Conservation (phyloP, 2,888 invertebrate genomes). For the Hypena proboscidalis region DNA sequence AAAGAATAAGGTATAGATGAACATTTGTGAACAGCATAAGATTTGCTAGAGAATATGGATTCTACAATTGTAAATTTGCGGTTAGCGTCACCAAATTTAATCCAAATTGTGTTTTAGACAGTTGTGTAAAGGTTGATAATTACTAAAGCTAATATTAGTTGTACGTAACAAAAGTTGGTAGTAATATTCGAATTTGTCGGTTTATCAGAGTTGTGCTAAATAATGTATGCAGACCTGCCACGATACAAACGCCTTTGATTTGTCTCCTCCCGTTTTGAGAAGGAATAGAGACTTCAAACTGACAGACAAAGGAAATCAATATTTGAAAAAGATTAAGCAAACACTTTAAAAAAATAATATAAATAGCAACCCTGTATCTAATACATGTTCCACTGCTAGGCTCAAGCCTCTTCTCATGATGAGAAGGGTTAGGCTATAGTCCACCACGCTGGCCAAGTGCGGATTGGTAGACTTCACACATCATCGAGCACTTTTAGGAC, state of each 20-base stretch:
- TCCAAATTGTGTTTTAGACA: conserved; percentile 10
- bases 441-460: too few species aligned
- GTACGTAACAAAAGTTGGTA: conserved; percentile 14
- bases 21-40: conserved; percentile 24
- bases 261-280: conserved; percentile 49
- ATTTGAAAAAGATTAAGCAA: conserved; percentile 8
- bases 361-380: too few species aligned
- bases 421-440: too few species aligned
- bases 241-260: conserved; percentile 69
- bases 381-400: too few species aligned
- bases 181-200: conserved; percentile 49
- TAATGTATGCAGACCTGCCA: conserved; percentile 65
- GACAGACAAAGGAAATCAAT: conserved; percentile 1
- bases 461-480: too few species aligned
- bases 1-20: conserved; percentile 15
- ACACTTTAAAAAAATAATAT: too few species aligned
- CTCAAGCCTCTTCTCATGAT: too few species aligned
- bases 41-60: conserved; percentile 27
- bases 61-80: conserved; percentile 20
- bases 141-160: neutral
- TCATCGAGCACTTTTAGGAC: too few species aligned
- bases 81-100: neutral
- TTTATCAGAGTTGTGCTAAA: conserved; percentile 59
- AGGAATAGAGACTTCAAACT: conserved; percentile 28
- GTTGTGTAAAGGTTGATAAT: conserved; percentile 12